Base-by-base conservation (phyloP, 2,888 invertebrate species). In the Amphipyra berbera region DNA sequence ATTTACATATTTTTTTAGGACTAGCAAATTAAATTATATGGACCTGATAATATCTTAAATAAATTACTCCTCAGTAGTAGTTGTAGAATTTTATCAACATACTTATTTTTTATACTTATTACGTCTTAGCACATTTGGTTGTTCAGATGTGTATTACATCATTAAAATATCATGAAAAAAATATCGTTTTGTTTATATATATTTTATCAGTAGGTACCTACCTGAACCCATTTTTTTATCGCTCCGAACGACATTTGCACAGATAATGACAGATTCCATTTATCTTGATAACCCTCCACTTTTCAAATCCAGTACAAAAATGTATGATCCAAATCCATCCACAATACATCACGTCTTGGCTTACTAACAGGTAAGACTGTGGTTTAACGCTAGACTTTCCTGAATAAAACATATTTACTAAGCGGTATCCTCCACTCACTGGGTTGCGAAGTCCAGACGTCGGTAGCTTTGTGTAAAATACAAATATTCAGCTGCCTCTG, bases 171-270 rank as follows among this genome's bases (percentile, higher is more conserved):
- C 21, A 52, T 38, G 56, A 37, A 0, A 37, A 45, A 68, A 46
- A 61, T 27, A 68, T 46, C 10, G 41, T 14, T 44, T 52, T 60
- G 54, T 60, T 74, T 70, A 61, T 69, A 55, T 69, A 55, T 56
- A 67, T 56, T 53, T 69, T 70, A 70, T 70, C 70, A 61, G 52
- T 38, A n/a, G n/a, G n/a, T n/a, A n/a, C n/a, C n/a, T n/a, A 52
- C 56, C 68, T 68, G 69, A 53, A 68, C 59, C 48, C 41, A 53
- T 54, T 53, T 68, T 30, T 61, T 68, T 70, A 74, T 70, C 70
- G 35, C 38, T 56, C 8, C 53, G 50, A 48, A 37, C 53, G 69
- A 73, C 61, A 68, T 70, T 61, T 45, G 62, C 56, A 49, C 40
- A 56, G 69, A 70, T 74, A 74, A 40, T 74, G 13, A 35, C 70